phyloP scores from a whole-genome alignment of 2,113 vertebrate species.

The Hippocampus zosterae region DNA sequence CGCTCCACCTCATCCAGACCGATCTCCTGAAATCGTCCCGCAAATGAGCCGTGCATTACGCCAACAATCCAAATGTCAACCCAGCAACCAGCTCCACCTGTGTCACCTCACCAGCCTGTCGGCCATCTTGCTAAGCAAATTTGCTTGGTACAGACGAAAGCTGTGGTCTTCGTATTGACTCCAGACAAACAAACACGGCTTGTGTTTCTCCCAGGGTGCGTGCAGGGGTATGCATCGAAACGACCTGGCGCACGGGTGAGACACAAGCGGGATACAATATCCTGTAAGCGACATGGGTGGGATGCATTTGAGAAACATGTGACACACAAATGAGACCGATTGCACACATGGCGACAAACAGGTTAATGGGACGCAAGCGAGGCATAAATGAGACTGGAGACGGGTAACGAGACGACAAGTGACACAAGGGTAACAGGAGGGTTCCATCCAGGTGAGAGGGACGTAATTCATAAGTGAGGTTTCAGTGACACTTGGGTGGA shows the following conservation, averaged over 20 bases:
- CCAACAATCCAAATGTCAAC: background rate
- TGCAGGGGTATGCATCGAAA: slow-evolving; percentile 78
- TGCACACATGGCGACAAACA: too few species aligned
- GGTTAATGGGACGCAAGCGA: too few species aligned
- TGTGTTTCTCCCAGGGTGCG: slow-evolving; percentile 64
- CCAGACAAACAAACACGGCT: slow-evolving; percentile 84
- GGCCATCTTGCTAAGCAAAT: slow-evolving; percentile 84
- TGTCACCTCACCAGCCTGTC: slow-evolving; percentile 79
- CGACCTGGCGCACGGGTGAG: slow-evolving; percentile 67
- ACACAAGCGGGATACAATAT: background rate
- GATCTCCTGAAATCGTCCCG: slow-evolving; percentile 68
- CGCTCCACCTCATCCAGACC: slow-evolving; percentile 81
- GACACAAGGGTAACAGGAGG: too few species aligned
- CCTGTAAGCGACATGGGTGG: background rate
- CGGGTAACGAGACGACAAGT: too few species aligned
- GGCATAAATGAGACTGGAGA: too few species aligned
- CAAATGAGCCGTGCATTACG: too few species aligned
- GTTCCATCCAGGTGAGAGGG: too few species aligned
- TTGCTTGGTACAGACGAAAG: slow-evolving; percentile 82
- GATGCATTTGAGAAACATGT: background rate
- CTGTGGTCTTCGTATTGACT: slow-evolving; percentile 86
- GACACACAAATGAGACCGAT: too few species aligned
- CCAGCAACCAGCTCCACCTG: background rate
- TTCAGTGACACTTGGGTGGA: too few species aligned
- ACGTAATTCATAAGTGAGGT: too few species aligned